A percentile compares a stretch with the other conserved stretches of the same genome.
phyloP scores from a whole-genome alignment of 2,888 invertebrate genomes.

The Ennomos erosarius region DNA sequence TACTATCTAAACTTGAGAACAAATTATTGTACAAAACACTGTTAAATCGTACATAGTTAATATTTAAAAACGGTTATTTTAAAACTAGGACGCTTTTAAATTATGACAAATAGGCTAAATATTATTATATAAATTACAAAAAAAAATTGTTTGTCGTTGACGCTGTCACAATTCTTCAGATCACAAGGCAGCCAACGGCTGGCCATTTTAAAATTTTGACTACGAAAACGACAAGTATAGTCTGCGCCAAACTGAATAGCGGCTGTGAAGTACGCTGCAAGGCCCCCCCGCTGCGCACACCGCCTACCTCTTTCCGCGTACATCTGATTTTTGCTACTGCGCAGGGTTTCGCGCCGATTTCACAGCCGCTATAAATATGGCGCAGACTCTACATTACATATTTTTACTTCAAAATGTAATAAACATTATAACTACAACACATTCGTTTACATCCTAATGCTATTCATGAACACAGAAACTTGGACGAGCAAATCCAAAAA shows the following conservation, averaged over 20 bases:
- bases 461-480: conserved; percentile 77
- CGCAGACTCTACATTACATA: no score
- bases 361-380: no score
- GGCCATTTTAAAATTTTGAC: conserved; percentile 41
- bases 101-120: conserved; percentile 52
- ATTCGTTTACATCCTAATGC: conserved; percentile 53
- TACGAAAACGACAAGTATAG: conserved; percentile 49
- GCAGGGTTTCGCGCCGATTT: no score
- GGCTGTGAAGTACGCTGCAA: no score
- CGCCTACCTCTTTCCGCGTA: no score
- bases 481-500: conserved; percentile 69
- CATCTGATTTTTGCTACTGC: no score
- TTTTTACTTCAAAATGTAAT: conserved; percentile 51
- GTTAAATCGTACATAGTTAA: conserved; percentile 52
- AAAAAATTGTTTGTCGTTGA: conserved; percentile 45
- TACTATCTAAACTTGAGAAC: conserved; percentile 63
- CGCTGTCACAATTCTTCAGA: conserved; percentile 48
- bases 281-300: no score
- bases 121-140: conserved; percentile 39
- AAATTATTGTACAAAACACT: conserved; percentile 62
- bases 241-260: no score
- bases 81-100: conserved; percentile 65
- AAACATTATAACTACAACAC: conserved; percentile 43
- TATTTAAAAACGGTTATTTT: conserved; percentile 54
- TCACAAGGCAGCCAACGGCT: conserved; percentile 28